Conservation (phyloP, 2,797 vertebrate genomes). For the Syndactyla subalaris region DNA sequence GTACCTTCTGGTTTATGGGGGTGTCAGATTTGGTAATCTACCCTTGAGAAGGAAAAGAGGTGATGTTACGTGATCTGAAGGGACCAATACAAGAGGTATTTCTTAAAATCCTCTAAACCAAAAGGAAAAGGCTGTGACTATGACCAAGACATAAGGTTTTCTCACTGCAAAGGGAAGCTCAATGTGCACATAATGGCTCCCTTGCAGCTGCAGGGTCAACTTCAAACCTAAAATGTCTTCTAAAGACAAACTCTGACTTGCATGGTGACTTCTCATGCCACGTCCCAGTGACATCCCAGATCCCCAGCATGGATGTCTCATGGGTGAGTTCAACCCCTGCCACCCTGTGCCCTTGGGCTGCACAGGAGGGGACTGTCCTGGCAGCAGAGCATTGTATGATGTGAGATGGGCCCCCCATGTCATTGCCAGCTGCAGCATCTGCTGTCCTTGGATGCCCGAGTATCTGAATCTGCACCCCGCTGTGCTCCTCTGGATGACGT, state of each 20-base stretch:
- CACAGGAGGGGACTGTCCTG: not conserved
- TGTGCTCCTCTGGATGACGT: not conserved
- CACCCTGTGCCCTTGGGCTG: not conserved
- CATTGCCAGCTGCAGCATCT: not conserved
- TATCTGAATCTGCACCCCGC: not conserved
- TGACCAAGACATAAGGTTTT: not conserved
- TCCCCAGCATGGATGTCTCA: fast-evolving
- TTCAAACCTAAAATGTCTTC: not conserved
- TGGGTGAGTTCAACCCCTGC: not conserved
- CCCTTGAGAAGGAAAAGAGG: not conserved
- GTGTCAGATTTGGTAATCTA: not conserved
- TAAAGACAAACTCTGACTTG: not conserved
- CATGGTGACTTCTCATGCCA: fast-evolving
- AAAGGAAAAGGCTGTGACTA: not conserved
- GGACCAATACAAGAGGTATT: not conserved
- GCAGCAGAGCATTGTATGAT: fast-evolving
- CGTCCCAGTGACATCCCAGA: not conserved
- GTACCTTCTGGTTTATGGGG: not conserved
- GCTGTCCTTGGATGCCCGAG: not conserved
- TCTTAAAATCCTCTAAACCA: not conserved
- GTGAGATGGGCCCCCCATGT: not conserved
- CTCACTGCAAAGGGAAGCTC: not conserved
- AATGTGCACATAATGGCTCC: fast-evolving
- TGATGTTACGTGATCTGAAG: not conserved
- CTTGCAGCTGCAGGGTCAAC: not conserved